Conservation (phyloP, 2,113 vertebrate genomes). For the Ibidorhyncha struthersii region DNA sequence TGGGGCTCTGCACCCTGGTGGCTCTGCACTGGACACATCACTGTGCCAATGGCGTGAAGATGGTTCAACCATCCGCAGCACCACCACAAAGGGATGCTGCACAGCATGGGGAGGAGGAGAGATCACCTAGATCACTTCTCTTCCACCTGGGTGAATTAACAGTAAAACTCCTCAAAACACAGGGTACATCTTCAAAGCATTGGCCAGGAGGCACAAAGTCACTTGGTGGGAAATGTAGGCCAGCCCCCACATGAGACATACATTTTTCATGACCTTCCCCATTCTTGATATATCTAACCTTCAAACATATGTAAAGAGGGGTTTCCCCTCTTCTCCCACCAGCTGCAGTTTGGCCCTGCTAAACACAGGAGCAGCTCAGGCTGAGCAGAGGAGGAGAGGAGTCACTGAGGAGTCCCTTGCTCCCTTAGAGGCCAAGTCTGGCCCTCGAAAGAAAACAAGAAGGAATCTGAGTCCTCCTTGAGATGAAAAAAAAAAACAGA, state of each 20-base stretch:
- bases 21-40: not conserved
- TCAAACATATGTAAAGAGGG: not conserved
- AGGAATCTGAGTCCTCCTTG: not conserved
- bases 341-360: not conserved
- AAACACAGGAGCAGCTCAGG: not conserved
- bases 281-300: not conserved
- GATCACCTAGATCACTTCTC: not conserved
- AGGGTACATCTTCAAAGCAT: not conserved
- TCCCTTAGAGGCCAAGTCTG: not conserved
- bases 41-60: not conserved
- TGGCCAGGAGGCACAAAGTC: not conserved
- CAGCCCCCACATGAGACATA: not conserved
- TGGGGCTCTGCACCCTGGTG: not conserved
- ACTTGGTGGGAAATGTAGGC: not conserved
- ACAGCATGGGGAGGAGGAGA: not conserved
- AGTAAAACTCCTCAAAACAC: not conserved
- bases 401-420: not conserved
- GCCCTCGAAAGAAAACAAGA: not conserved
- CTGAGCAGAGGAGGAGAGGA: not conserved
- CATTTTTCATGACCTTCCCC: constrained; percentile 2
- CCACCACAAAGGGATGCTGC: not conserved
- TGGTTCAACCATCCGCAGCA: not conserved
- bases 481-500: not conserved
- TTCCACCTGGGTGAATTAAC: not conserved
- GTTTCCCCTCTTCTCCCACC: not conserved